phyloP scores from a whole-genome alignment of 2,113 vertebrate species.

The Struthio camelus region DNA sequence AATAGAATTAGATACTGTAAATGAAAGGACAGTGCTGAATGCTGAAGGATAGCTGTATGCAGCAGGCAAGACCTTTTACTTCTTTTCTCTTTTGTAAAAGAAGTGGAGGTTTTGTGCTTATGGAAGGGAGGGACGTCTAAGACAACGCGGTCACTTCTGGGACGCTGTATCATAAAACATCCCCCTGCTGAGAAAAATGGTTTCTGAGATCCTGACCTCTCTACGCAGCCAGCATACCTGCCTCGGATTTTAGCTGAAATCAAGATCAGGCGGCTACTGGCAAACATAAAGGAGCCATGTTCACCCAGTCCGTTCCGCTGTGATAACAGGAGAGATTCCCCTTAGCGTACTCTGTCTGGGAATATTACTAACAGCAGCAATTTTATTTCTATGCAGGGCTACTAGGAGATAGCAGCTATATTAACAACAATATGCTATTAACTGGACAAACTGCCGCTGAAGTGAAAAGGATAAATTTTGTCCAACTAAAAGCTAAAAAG shows the following conservation, averaged over 20 bases:
- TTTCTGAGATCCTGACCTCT: not conserved
- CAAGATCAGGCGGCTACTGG: not conserved
- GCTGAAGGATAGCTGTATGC: not conserved
- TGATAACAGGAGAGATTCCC: not conserved
- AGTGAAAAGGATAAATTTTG: rapidly evolving
- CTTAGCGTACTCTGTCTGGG: not conserved
- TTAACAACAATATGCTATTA: not conserved
- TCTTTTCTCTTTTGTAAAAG: not conserved
- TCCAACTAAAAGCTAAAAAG: not conserved
- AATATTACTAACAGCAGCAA: not conserved
- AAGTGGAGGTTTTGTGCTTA: not conserved
- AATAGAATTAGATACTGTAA: constrained; percentile 24
- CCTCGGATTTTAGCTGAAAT: not conserved
- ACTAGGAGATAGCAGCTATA: not conserved
- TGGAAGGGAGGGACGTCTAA: not conserved
- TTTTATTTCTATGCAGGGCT: not conserved
- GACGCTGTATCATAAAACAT: not conserved
- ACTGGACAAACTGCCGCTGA: not conserved
- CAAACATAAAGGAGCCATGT: not conserved
- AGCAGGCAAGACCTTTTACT: not conserved
- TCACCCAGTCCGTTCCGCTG: not conserved
- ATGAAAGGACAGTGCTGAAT: not conserved
- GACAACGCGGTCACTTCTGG: not conserved
- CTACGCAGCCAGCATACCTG: not conserved
- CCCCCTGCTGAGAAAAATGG: not conserved